A percentile compares a stretch with the other conserved stretches of the same genome.
Conservation (phyloP, 1,140 invertebrate species). For the Zelostemma sp. region DNA sequence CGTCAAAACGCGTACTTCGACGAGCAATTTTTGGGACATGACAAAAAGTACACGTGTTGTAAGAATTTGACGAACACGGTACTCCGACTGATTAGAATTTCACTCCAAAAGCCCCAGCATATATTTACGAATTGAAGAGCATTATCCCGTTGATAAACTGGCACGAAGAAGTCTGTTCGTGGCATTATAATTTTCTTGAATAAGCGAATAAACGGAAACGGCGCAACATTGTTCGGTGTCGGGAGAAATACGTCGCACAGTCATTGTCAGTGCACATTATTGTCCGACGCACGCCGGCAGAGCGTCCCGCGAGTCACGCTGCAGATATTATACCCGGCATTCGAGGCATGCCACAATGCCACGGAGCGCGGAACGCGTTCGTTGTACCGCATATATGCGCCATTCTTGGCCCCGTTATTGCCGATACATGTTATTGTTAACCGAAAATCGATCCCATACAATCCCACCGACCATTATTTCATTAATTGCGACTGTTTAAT, state of each 20-base stretch:
- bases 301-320: slow-evolving; percentile 14
- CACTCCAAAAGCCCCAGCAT: too few relatives aligned
- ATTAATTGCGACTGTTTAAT: not conserved
- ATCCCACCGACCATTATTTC: not conserved
- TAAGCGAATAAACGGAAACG: not conserved
- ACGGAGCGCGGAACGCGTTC: not conserved
- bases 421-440: not conserved
- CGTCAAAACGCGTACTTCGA: too few relatives aligned
- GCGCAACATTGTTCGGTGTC: not conserved
- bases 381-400: slow-evolving; percentile 1
- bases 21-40: too few relatives aligned
- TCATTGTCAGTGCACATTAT: slow-evolving; percentile 2
- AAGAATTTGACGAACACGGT: too few relatives aligned
- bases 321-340: slow-evolving; percentile 12
- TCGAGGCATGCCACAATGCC: slow-evolving; percentile 14
- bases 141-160: too few relatives aligned
- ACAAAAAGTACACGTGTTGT: too few relatives aligned
- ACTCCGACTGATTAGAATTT: too few relatives aligned
- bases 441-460: slow-evolving; percentile 9
- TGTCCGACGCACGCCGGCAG: not conserved
- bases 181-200: not conserved
- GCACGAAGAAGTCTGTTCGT: too few relatives aligned
- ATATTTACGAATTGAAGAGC: too few relatives aligned
- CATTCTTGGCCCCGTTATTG: slow-evolving; percentile 11
- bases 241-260: slow-evolving; percentile 1